Percentiles rank a stretch among this genome's conserved stretches.
Conservation (phyloP, 2,113 vertebrate species). For the Ceyx margarethae region DNA sequence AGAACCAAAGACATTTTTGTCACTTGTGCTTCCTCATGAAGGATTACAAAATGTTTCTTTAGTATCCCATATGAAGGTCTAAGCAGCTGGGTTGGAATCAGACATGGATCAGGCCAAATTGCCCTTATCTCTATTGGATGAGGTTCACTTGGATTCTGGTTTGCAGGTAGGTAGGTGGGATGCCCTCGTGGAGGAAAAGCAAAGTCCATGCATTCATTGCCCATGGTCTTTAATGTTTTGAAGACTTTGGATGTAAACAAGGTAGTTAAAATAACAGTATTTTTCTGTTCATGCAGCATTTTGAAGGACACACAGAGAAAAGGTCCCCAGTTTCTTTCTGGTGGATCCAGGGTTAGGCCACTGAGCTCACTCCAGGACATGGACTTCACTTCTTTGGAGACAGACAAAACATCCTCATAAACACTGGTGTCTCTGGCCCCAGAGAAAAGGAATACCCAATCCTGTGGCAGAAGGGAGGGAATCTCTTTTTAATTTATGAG, state of each 20-base stretch:
- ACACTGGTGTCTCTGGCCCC: background rate
- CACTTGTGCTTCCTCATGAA: background rate
- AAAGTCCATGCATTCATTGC: background rate
- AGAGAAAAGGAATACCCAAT: background rate
- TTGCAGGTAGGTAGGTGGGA: background rate
- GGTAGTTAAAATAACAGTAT: background rate
- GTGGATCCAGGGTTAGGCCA: background rate
- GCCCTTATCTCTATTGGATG: background rate
- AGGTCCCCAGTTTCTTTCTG: background rate
- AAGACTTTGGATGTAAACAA: background rate
- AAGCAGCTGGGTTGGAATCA: background rate
- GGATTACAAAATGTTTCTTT: background rate
- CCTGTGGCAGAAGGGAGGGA: background rate
- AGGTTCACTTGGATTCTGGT: background rate
- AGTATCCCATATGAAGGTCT: fast-evolving
- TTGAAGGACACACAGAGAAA: background rate
- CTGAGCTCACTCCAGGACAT: background rate
- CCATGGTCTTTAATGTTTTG: background rate
- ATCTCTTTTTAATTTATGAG: constrained; percentile 22
- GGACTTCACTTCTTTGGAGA: background rate
- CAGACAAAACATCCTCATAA: background rate
- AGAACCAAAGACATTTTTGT: background rate
- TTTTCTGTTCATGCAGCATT: background rate
- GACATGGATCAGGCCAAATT: background rate
- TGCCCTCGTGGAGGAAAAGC: background rate